Evolutionary conservation across 2,888 invertebrate species (phyloP).

Genomic region (Ectemnius lituratus): DNA sequence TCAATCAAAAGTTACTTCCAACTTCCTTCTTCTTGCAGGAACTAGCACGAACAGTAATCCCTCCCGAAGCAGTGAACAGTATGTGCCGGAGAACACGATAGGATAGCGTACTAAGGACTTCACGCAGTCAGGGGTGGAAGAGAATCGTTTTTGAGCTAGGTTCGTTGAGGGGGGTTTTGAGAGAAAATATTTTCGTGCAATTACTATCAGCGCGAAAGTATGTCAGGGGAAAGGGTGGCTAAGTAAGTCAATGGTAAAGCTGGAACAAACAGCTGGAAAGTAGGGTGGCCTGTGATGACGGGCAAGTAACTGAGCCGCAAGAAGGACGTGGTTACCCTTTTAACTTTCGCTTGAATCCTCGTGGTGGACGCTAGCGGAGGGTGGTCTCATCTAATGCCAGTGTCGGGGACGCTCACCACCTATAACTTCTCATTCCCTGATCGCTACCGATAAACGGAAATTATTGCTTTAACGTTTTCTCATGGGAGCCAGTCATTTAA

Average conservation of each 20-base stretch:
- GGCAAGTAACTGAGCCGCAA: constrained; percentile 42
- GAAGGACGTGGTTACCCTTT: constrained; percentile 36
- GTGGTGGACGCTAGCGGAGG: background rate
- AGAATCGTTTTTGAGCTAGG: background rate
- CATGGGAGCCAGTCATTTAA: constrained; percentile 10
- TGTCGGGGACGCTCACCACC: too few relatives aligned
- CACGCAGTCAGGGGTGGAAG: background rate
- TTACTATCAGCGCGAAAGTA: constrained; percentile 25
- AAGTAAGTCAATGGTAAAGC: background rate
- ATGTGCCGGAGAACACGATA: too few relatives aligned
- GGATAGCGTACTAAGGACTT: too few relatives aligned
- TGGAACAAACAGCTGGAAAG: background rate
- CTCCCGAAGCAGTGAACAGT: too few relatives aligned
- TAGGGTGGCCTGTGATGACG: constrained; percentile 24
- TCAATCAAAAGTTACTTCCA: too few relatives aligned
- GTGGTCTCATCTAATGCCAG: background rate
- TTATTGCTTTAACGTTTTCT: constrained; percentile 34
- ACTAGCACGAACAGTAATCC: too few relatives aligned
- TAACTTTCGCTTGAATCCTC: constrained; percentile 41
- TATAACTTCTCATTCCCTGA: background rate
- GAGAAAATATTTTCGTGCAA: constrained; percentile 41
- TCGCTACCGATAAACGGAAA: constrained; percentile 49
- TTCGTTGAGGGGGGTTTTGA: constrained; percentile 15
- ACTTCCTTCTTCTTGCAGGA: too few relatives aligned
- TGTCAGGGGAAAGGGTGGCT: constrained; percentile 13